Evolutionary conservation across 2,888 invertebrate species (phyloP).

Genomic region (Leistus spinibarbis): DNA sequence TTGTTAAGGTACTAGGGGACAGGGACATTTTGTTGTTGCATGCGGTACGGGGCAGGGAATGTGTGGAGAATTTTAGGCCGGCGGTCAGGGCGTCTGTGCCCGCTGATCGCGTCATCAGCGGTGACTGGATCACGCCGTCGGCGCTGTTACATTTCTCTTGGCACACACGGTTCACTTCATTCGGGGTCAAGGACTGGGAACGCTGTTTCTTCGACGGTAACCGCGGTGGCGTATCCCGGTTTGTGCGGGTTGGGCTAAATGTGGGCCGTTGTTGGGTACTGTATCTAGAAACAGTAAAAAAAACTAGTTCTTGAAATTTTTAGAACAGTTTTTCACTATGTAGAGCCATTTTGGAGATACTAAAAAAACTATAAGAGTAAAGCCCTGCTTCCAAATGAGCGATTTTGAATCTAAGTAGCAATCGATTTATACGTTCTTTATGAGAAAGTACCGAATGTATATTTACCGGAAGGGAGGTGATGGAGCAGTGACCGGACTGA

Average conservation of each 20-base stretch:
- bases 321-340: too few relatives aligned
- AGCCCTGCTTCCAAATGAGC: too few relatives aligned
- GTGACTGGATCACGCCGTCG: slow-evolving; percentile 69
- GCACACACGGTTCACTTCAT: slow-evolving; percentile 59
- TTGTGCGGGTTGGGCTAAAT: slow-evolving; percentile 63
- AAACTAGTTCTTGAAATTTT: neutral
- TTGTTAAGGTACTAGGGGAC: slow-evolving; percentile 58
- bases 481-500: slow-evolving; percentile 56
- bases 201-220: slow-evolving; percentile 70
- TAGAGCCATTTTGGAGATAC: too few relatives aligned
- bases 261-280: slow-evolving; percentile 55
- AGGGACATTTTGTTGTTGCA: slow-evolving; percentile 61
- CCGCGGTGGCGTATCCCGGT: slow-evolving; percentile 59
- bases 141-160: slow-evolving; percentile 72
- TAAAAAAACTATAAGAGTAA: too few relatives aligned
- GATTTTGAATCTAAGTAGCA: too few relatives aligned
- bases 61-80: slow-evolving; percentile 62
- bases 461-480: slow-evolving; percentile 44
- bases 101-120: slow-evolving; percentile 57
- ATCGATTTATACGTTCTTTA: neutral
- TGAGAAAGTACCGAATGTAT: neutral
- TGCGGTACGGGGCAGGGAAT: slow-evolving; percentile 61
- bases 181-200: slow-evolving; percentile 79
- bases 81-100: slow-evolving; percentile 51
- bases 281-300: slow-evolving; percentile 42